Conservation (phyloP, 1,140 invertebrate species). For the Aphaenogaster rudis region DNA sequence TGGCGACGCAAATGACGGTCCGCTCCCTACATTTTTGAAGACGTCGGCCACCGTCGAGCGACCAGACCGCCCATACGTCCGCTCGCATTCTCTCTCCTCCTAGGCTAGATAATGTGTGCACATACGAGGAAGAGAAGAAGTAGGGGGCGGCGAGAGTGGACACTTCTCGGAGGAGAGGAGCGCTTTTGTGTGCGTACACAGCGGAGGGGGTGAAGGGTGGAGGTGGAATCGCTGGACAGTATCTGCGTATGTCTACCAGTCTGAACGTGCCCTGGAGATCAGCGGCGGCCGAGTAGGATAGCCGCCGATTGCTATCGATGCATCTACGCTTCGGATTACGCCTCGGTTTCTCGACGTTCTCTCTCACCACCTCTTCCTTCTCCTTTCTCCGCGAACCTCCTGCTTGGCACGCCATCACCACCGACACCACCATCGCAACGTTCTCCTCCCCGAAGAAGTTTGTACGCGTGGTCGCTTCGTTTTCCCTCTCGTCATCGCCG, state of each 20-base stretch:
- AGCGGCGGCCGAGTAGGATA: slow-evolving; percentile 61
- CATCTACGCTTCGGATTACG: slow-evolving; percentile 82
- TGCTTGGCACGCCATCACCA: slow-evolving; percentile 60
- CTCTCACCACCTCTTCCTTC: slow-evolving; percentile 71
- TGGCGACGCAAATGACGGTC: slow-evolving; percentile 74
- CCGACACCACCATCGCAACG: slow-evolving; percentile 39
- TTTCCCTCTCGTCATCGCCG: slow-evolving; percentile 19
- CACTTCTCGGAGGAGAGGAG: slow-evolving; percentile 34
- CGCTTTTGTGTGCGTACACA: slow-evolving; percentile 6
- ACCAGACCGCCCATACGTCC: slow-evolving; percentile 81
- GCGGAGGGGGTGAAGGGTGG: slow-evolving; percentile 6
- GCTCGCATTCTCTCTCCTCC: slow-evolving; percentile 77
- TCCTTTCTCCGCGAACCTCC: slow-evolving; percentile 44
- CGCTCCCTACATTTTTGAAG: slow-evolving; percentile 84
- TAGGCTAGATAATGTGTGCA: slow-evolving; percentile 67
- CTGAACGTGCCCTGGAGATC: slow-evolving; percentile 68
- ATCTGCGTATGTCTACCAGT: slow-evolving; percentile 49
- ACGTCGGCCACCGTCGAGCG: slow-evolving; percentile 73
- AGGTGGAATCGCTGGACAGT: slow-evolving; percentile 68
- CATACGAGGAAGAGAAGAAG: slow-evolving; percentile 65
- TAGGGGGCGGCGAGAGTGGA: slow-evolving; percentile 64
- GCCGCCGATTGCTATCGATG: slow-evolving; percentile 74
- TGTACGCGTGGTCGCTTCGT: slow-evolving; percentile 42
- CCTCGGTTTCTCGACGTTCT: slow-evolving; percentile 76
- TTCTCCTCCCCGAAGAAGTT: slow-evolving; percentile 51